Conservation (phyloP, 2,113 vertebrate genomes). For the Apistogramma diplotaenia region DNA sequence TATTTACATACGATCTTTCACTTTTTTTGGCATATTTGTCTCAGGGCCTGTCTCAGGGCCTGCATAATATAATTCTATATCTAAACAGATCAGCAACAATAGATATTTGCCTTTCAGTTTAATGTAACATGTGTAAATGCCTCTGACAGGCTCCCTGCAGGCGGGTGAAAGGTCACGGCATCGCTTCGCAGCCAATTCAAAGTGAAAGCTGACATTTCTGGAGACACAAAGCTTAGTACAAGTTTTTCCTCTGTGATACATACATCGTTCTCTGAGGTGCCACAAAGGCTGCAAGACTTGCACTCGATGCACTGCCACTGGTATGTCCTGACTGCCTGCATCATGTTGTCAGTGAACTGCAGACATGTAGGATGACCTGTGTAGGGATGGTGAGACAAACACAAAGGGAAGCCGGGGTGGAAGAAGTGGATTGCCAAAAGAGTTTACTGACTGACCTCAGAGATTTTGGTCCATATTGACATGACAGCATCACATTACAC, state of each 20-base stretch:
- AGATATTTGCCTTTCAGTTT: neutral
- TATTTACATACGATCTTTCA: neutral
- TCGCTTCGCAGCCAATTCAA: neutral
- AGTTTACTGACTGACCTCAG: neutral
- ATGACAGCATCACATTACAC: too few relatives aligned
- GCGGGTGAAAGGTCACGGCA: neutral
- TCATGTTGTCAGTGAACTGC: slow-evolving; percentile 99
- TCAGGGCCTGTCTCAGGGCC: neutral
- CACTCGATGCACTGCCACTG: slow-evolving; percentile 99
- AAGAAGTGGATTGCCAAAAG: neutral
- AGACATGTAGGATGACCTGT: slow-evolving; percentile 96
- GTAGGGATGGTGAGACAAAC: neutral
- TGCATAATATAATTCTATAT: neutral
- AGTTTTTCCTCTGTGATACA: slow-evolving; percentile 38
- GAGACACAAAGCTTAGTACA: neutral
- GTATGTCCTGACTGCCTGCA: slow-evolving; percentile 94
- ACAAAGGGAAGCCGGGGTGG: neutral
- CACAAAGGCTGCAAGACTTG: slow-evolving; percentile 98
- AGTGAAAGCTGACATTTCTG: neutral
- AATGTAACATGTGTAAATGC: neutral
- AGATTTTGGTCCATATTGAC: too few relatives aligned
- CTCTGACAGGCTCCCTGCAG: neutral
- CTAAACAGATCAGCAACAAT: neutral
- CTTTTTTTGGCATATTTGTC: rapidly evolving
- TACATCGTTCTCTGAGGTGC: slow-evolving; percentile 98